Evolutionary conservation across 2,113 vertebrate species (phyloP).

Genomic region (Rhinopithecus roxellana): DNA sequence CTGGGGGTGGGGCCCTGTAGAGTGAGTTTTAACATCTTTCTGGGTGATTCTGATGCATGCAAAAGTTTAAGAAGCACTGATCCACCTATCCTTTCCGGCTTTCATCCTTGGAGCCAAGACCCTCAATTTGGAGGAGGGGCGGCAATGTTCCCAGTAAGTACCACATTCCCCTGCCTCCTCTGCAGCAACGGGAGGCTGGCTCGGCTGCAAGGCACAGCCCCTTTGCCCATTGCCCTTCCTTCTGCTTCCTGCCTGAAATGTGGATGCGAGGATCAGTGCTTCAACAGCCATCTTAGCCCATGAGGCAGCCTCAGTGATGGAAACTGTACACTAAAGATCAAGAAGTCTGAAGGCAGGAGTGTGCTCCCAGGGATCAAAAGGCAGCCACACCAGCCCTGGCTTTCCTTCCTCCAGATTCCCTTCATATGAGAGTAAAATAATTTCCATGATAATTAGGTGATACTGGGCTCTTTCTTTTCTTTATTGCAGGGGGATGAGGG

Average conservation of each 20-base stretch:
- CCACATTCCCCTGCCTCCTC: neutral
- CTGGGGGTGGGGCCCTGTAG: no score
- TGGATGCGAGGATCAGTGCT: neutral
- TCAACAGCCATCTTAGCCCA: neutral
- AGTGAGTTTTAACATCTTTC: neutral
- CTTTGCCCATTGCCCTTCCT: neutral
- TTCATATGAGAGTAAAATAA: neutral
- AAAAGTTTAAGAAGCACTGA: neutral
- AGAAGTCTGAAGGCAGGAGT: neutral
- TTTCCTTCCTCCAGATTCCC: neutral
- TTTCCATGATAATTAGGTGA: no score
- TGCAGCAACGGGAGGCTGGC: neutral
- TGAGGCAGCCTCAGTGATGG: neutral
- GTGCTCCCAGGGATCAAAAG: neutral
- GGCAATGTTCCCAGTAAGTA: neutral
- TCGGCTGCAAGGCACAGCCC: neutral
- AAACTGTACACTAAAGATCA: neutral
- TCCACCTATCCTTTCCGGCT: neutral
- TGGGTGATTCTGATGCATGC: neutral
- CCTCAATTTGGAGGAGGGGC: neutral
- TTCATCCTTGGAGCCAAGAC: neutral
- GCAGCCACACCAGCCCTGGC: neutral
- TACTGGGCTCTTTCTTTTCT: no score
- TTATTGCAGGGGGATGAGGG: no score
- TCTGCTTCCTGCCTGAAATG: neutral